These are phyloP conservation scores for Tetheella fluctuosa DNA, from an alignment of 2,888 invertebrate genomes.

Conservation along the genomic window DNA sequence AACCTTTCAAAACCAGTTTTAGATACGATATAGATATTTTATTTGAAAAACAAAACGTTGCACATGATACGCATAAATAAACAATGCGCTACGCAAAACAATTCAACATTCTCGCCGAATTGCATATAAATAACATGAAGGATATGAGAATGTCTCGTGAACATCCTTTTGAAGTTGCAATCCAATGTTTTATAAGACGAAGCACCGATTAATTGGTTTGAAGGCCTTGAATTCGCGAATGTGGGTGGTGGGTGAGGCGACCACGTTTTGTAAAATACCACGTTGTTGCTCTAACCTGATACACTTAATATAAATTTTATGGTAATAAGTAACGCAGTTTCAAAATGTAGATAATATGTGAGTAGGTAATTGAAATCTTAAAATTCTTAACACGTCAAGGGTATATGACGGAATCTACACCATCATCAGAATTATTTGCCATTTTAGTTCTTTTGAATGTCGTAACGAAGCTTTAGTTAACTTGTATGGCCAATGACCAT, in stretches of 20 bases:
- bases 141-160: conserved; percentile 21
- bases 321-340: conserved; percentile 1
- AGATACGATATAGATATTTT: neutral
- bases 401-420: neutral
- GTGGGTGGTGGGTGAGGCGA: conserved; percentile 54
- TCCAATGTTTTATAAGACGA: conserved; percentile 42
- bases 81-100: neutral
- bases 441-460: neutral
- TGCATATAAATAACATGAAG: conserved; percentile 3
- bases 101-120: neutral
- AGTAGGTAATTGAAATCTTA: neutral
- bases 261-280: conserved; percentile 55
- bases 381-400: conserved; percentile 5
- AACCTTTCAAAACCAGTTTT: neutral
- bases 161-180: conserved; percentile 39
- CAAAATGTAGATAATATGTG: neutral
- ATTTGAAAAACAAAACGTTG: neutral
- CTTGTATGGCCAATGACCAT: neutral
- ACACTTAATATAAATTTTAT: conserved; percentile 17
- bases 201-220: conserved; percentile 55
- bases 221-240: conserved; percentile 63
- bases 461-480: neutral
- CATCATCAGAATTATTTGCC: neutral
- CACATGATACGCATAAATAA: neutral
- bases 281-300: conserved; percentile 36